A percentile compares a stretch with the other conserved stretches of the same genome.
phyloP scores from a whole-genome alignment of 1,140 invertebrate species.

The Trissolcus basalis region DNA sequence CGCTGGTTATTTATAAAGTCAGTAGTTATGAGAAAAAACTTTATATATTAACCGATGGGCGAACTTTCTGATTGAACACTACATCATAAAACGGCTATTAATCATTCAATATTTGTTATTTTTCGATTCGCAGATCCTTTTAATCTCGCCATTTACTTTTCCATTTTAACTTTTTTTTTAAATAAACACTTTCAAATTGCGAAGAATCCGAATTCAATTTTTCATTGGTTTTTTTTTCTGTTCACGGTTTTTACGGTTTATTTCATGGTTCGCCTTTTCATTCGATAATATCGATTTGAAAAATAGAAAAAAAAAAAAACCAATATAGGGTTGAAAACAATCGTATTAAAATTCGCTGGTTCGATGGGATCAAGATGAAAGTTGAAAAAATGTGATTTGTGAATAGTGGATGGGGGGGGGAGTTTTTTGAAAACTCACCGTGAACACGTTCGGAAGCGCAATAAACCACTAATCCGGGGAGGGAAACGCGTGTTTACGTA shows the following conservation, averaged over 20 bases:
- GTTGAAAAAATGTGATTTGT: no score
- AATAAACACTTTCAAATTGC: no score
- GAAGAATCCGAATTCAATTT: no score
- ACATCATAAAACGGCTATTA: constrained; percentile 17
- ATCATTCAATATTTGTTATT: constrained; percentile 23
- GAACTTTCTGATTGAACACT: constrained; percentile 18
- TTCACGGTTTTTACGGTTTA: no score
- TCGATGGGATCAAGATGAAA: no score
- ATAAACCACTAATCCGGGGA: constrained; percentile 28
- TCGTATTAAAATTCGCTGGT: no score
- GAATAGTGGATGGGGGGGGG: no score
- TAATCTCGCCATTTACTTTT: not conserved
- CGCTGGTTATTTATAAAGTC: constrained; percentile 36
- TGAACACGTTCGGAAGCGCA: constrained; percentile 14
- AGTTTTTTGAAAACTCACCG: constrained; percentile 25
- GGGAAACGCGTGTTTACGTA: constrained; percentile 42
- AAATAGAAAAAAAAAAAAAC: not conserved
- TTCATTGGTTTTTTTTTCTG: no score
- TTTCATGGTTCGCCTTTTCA: no score
- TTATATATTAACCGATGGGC: constrained; percentile 39
- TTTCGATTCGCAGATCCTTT: not conserved
- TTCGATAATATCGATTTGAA: not conserved
- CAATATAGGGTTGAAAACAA: no score
- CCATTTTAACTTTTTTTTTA: no score
- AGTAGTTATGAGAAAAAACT: constrained; percentile 26